Conservation (phyloP, 2,113 vertebrate genomes). For the Microcebus ravelobensis region DNA sequence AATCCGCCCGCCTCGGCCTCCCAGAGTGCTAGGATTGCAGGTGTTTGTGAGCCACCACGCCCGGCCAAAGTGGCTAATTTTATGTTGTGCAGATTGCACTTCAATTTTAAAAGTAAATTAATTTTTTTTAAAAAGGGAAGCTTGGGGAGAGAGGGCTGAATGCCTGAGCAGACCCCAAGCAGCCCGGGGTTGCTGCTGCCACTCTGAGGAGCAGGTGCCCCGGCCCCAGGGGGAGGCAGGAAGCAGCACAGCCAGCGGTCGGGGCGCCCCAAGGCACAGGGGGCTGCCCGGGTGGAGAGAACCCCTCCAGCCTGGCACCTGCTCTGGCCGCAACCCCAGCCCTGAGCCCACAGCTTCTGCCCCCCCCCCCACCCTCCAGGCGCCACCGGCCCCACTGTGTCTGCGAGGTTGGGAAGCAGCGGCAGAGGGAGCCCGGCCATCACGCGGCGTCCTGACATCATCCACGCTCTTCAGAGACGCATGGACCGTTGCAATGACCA, state of each 20-base stretch:
- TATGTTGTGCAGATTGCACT: too few species aligned
- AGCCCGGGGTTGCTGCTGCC: accelerated
- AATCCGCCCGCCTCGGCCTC: too few species aligned
- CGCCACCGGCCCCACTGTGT: too few species aligned
- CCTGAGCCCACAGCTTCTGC: accelerated
- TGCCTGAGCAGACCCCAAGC: background rate
- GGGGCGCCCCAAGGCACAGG: too few species aligned
- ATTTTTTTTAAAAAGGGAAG: too few species aligned
- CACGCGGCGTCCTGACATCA: background rate
- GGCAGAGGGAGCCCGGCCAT: background rate
- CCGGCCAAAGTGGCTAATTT: too few species aligned
- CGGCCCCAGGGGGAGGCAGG: too few species aligned
- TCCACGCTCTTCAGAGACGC: accelerated
- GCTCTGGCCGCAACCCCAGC: background rate
- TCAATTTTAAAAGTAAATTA: background rate
- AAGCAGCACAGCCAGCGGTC: too few species aligned
- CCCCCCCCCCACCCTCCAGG: too few species aligned
- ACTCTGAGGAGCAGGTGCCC: background rate
- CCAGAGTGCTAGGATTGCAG: too few species aligned
- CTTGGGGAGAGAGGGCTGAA: background rate
- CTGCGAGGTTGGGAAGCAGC: background rate
- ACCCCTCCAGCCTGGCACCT: background rate
- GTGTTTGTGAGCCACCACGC: too few species aligned
- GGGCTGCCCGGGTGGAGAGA: background rate
- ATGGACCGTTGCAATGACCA: background rate